A percentile compares a stretch with the other conserved stretches of the same genome.
phyloP scores from a whole-genome alignment of 1,140 invertebrate genomes.

The Proctacanthus coquilletti region DNA sequence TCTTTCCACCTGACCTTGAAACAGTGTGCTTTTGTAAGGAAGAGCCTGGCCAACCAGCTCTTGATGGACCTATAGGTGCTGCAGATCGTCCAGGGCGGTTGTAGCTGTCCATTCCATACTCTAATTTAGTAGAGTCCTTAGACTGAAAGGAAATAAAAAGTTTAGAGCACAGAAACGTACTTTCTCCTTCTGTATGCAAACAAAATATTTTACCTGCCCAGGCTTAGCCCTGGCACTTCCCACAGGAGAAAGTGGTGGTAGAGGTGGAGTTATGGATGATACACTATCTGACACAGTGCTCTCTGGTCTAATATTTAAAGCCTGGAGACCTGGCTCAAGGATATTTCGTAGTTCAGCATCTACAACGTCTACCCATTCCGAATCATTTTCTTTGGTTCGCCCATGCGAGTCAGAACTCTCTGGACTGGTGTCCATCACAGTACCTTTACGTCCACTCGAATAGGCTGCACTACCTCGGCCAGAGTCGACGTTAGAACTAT shows the following conservation, averaged over 20 bases:
- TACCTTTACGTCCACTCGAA: constrained; percentile 43
- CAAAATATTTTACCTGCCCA: background rate
- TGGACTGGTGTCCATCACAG: constrained; percentile 10
- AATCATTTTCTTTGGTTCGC: constrained; percentile 28
- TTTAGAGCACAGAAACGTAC: too few species aligned
- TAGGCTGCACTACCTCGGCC: constrained; percentile 59
- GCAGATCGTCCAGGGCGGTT: constrained; percentile 5
- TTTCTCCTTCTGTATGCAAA: background rate
- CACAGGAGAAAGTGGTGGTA: constrained; percentile 57
- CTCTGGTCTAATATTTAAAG: constrained; percentile 33
- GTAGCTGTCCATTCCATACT: constrained; percentile 9
- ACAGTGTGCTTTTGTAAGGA: constrained; percentile 4
- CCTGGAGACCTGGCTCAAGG: constrained; percentile 48
- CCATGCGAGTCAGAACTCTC: constrained; percentile 10
- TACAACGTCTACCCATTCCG: constrained; percentile 70
- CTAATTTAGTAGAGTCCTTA: constrained; percentile 4
- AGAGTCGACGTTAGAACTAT: constrained; percentile 57
- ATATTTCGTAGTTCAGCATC: constrained; percentile 65
- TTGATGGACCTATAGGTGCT: constrained; percentile 6
- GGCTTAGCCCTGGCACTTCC: constrained; percentile 26
- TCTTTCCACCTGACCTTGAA: constrained; percentile 3
- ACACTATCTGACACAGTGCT: constrained; percentile 34
- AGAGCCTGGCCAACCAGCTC: constrained; percentile 6
- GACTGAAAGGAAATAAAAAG: background rate
- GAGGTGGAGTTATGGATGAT: constrained; percentile 55